Conservation (phyloP, 2,888 invertebrate genomes). For the Plagodis pulveraria region DNA sequence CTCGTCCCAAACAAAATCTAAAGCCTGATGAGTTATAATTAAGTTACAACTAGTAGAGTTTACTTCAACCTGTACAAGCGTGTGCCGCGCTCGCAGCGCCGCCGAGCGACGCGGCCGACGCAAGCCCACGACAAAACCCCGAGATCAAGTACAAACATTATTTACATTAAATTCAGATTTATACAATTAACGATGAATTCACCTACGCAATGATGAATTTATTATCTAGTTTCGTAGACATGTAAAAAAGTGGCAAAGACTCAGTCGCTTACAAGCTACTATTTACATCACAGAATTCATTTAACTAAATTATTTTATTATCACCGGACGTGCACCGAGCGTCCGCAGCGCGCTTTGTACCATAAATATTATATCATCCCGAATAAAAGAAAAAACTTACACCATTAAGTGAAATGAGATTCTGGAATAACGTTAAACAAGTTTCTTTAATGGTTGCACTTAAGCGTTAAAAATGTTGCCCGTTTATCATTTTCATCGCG, state of each 20-base stretch:
- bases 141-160: constrained; percentile 69
- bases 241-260: constrained; percentile 83
- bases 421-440: constrained; percentile 26
- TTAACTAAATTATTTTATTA: constrained; percentile 30
- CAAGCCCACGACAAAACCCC: constrained; percentile 51
- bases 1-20: constrained; percentile 13
- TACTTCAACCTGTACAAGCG: constrained; percentile 16
- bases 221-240: constrained; percentile 69
- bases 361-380: constrained; percentile 18
- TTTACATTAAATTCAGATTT: constrained; percentile 67
- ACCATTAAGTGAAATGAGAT: constrained; percentile 29
- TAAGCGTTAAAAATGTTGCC: constrained; percentile 17
- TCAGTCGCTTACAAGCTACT: constrained; percentile 78
- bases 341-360: neutral
- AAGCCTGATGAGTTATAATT: constrained; percentile 3
- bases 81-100: neutral
- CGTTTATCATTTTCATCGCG: constrained; percentile 10
- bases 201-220: constrained; percentile 55
- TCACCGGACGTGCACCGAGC: constrained; percentile 1
- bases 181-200: constrained; percentile 63
- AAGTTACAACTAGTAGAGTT: constrained; percentile 12
- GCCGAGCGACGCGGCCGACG: constrained; percentile 3
- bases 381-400: constrained; percentile 23
- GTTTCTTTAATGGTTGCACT: constrained; percentile 26
- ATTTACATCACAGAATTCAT: constrained; percentile 70